A percentile compares a stretch with the other conserved stretches of the same genome.
Conservation (phyloP, 2,888 invertebrate species). For the Cyrtodaria siliqua region DNA sequence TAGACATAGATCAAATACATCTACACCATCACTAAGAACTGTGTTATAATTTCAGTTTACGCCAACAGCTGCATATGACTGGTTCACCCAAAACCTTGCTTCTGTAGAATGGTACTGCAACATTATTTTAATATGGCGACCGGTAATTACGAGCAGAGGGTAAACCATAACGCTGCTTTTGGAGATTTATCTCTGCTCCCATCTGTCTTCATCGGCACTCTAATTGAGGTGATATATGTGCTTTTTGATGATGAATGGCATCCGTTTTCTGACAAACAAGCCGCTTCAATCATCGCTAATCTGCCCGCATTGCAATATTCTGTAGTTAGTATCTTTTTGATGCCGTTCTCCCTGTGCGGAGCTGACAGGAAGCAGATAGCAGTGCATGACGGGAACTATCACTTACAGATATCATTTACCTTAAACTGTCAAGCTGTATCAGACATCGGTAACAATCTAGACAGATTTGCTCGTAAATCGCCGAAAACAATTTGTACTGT, state of each 20-base stretch:
- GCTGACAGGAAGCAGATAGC: constrained; percentile 65
- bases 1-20: too few relatives aligned
- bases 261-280: constrained; percentile 65
- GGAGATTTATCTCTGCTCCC: constrained; percentile 1
- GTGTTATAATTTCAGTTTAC: too few relatives aligned
- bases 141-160: neutral
- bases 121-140: neutral
- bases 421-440: constrained; percentile 58
- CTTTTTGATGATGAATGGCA: constrained; percentile 61
- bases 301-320: constrained; percentile 57
- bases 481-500: constrained; percentile 63
- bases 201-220: constrained; percentile 64
- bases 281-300: constrained; percentile 66
- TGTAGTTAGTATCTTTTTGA: constrained; percentile 56
- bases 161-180: too few relatives aligned
- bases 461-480: constrained; percentile 66
- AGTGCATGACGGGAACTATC: constrained; percentile 66
- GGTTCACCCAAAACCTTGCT: too few relatives aligned
- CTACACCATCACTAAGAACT: too few relatives aligned
- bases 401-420: constrained; percentile 65
- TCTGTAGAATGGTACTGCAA: too few relatives aligned
- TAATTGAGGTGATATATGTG: constrained; percentile 68
- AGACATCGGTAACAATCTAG: constrained; percentile 48
- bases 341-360: constrained; percentile 30
- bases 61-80: too few relatives aligned